Evolutionary conservation across 1,140 invertebrate genomes (phyloP).

Genomic region (Chrysopa pallens): DNA sequence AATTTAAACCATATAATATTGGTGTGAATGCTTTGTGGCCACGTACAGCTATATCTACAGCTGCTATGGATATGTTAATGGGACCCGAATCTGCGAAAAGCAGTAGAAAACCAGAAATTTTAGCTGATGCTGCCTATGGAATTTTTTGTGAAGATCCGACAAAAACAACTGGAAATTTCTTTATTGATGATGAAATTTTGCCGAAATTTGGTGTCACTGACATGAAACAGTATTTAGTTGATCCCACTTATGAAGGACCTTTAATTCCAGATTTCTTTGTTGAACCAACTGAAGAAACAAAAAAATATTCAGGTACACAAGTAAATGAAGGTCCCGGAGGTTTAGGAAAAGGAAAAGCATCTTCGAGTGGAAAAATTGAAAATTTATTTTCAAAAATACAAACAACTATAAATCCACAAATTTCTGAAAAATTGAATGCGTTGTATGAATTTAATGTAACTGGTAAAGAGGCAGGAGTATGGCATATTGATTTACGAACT

Average conservation of each 20-base stretch:
- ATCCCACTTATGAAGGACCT: constrained; percentile 37
- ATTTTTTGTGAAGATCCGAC: constrained; percentile 66
- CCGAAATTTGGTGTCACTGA: constrained; percentile 63
- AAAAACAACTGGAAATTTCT: constrained; percentile 75
- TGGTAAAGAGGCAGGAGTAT: constrained; percentile 50
- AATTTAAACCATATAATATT: constrained; percentile 67
- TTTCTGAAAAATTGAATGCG: constrained; percentile 67
- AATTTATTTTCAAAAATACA: constrained; percentile 48
- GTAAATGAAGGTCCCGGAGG: no score
- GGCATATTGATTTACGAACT: constrained; percentile 75
- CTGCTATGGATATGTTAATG: constrained; percentile 90
- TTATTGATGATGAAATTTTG: constrained; percentile 85
- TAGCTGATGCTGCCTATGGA: constrained; percentile 88
- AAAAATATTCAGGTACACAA: no score
- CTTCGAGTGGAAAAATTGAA: constrained; percentile 26
- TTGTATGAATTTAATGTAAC: constrained; percentile 77
- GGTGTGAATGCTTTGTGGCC: constrained; percentile 98
- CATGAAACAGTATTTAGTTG: constrained; percentile 69
- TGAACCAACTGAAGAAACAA: no score
- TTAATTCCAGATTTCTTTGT: no score
- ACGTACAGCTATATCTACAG: constrained; percentile 83
- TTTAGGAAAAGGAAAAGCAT: not conserved
- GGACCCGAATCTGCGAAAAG: constrained; percentile 39
- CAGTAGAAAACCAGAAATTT: constrained; percentile 77
- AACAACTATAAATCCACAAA: constrained; percentile 44